Evolutionary conservation across 53 echinoderm and acorn worm species (phyloP).

Genomic region (Paelopatides confundens): DNA sequence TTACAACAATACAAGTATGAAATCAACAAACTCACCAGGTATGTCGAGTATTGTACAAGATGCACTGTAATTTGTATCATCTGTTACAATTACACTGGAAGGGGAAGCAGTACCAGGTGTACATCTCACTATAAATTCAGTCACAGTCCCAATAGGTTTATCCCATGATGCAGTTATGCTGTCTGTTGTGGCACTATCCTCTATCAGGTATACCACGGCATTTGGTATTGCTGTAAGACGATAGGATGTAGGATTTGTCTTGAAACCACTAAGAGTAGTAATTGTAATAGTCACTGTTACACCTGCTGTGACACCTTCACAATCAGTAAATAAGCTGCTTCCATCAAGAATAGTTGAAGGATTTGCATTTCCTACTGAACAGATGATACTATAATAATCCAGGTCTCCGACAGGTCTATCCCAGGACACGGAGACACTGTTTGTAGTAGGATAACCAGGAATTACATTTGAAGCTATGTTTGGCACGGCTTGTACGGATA

Average conservation of each 20-base stretch:
- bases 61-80: background rate
- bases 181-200: background rate
- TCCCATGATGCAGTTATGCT: background rate
- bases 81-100: background rate
- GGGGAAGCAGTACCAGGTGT: background rate
- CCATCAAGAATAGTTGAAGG: background rate
- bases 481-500: background rate
- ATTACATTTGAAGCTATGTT: too few species aligned
- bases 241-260: background rate
- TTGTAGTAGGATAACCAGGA: constrained; percentile 7
- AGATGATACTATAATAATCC: constrained; percentile 59
- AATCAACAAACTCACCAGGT: background rate
- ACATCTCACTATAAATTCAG: background rate
- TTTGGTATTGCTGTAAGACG: background rate
- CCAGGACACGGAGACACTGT: constrained; percentile 62
- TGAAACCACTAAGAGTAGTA: background rate
- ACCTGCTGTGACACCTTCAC: background rate
- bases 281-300: background rate
- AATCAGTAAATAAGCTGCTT: background rate
- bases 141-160: background rate
- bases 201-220: background rate
- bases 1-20: background rate
- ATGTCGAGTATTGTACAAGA: background rate
- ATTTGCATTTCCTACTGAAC: constrained; percentile 53
- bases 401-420: constrained; percentile 48